These are phyloP conservation scores for Festucalex cinctus DNA, from an alignment of 2,113 vertebrate species.

Conservation along the genomic window DNA sequence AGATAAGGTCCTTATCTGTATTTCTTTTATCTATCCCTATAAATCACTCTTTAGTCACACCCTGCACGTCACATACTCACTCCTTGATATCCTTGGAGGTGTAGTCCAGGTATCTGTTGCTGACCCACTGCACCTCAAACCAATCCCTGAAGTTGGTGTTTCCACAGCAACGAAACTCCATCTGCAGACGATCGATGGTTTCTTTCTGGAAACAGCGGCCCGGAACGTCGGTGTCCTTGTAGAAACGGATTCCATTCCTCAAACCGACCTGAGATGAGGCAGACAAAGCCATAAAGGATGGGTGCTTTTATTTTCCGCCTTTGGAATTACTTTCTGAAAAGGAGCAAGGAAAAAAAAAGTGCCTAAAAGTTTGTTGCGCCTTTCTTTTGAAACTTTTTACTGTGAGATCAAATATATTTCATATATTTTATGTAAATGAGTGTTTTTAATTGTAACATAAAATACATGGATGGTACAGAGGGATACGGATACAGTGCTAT, in stretches of 20 bases:
- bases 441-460: background rate
- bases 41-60: background rate
- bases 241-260: conserved; percentile 78
- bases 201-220: conserved; percentile 83
- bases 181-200: conserved; percentile 81
- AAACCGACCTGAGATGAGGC: conserved; percentile 71
- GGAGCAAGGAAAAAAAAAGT: background rate
- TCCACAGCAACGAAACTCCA: conserved; percentile 81
- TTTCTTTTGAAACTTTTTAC: background rate
- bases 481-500: too few species aligned
- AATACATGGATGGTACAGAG: background rate
- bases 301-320: background rate
- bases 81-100: conserved; percentile 80
- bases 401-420: background rate
- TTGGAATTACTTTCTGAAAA: background rate
- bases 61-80: conserved; percentile 65
- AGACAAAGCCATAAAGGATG: background rate
- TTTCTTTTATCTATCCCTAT: too few species aligned
- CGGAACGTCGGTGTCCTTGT: conserved; percentile 81
- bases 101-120: conserved; percentile 79
- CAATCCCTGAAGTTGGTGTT: conserved; percentile 81
- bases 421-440: background rate
- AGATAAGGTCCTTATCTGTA: background rate
- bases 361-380: background rate
- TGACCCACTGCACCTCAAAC: conserved; percentile 85